phyloP scores from a whole-genome alignment of 2,888 invertebrate genomes.

The Chrysolina oricalcia region DNA sequence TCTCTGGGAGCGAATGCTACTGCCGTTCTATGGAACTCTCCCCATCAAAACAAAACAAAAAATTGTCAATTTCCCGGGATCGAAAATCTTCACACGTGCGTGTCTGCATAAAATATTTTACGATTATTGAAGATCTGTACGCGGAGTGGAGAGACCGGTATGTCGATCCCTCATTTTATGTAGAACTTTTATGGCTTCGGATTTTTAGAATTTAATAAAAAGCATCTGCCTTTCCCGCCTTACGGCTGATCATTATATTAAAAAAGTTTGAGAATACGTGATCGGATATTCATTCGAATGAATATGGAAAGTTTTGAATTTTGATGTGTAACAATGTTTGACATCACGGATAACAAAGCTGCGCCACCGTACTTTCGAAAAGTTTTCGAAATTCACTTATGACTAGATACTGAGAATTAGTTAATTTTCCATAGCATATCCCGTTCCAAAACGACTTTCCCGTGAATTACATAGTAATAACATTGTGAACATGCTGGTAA shows the following conservation, averaged over 20 bases:
- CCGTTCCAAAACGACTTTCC: too few species aligned
- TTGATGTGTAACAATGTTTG: neutral
- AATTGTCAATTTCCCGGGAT: slow-evolving; percentile 46
- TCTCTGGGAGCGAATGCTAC: too few species aligned
- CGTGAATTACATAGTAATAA: too few species aligned
- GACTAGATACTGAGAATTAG: neutral
- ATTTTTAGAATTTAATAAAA: slow-evolving; percentile 53
- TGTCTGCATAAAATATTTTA: slow-evolving; percentile 53
- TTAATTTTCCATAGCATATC: neutral
- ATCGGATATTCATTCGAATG: slow-evolving; percentile 48
- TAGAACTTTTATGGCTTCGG: slow-evolving; percentile 48
- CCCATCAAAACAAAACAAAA: slow-evolving; percentile 40
- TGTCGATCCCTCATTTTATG: slow-evolving; percentile 49
- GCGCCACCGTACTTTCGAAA: too few species aligned
- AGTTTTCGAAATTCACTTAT: neutral
- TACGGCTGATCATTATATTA: slow-evolving; percentile 51
- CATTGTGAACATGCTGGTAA: too few species aligned
- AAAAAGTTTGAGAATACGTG: slow-evolving; percentile 49
- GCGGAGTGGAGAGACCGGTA: slow-evolving; percentile 37
- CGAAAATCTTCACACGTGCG: slow-evolving; percentile 49
- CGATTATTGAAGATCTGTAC: slow-evolving; percentile 48
- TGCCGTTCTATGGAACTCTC: neutral
- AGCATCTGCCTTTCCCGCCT: slow-evolving; percentile 47
- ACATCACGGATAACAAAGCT: neutral
- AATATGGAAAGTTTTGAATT: slow-evolving; percentile 33